A percentile compares a stretch with the other conserved stretches of the same genome.
Conservation (phyloP, 2,888 invertebrate species). For the Halictus quadricinctus region DNA sequence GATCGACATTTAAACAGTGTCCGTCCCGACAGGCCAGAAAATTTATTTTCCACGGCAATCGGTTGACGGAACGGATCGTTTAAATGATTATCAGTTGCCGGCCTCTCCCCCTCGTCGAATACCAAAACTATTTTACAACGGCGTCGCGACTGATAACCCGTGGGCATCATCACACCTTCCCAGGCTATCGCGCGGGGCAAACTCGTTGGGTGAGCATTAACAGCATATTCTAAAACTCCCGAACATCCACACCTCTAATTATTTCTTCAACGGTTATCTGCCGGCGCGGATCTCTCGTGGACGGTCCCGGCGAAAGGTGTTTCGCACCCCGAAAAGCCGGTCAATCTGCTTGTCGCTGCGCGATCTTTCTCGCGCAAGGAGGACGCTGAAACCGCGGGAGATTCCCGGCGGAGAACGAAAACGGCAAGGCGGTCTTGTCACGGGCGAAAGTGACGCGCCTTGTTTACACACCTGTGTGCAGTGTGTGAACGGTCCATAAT, state of each 20-base stretch:
- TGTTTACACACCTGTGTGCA: slow-evolving; percentile 76
- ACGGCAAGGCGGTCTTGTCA: slow-evolving; percentile 57
- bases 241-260: slow-evolving; percentile 47
- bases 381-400: slow-evolving; percentile 28
- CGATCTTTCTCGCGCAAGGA: slow-evolving; percentile 35
- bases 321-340: slow-evolving; percentile 22
- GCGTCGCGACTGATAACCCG: slow-evolving; percentile 19
- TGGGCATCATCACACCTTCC: background rate
- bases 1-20: background rate
- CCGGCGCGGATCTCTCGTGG: slow-evolving; percentile 28
- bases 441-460: slow-evolving; percentile 69
- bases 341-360: slow-evolving; percentile 36
- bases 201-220: slow-evolving; percentile 11
- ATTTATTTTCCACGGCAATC: background rate
- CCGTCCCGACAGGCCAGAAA: background rate
- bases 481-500: slow-evolving; percentile 60
- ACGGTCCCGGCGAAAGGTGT: slow-evolving; percentile 23
- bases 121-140: slow-evolving; percentile 17
- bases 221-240: slow-evolving; percentile 13
- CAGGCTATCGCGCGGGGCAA: slow-evolving; percentile 20
- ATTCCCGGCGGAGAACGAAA: slow-evolving; percentile 21
- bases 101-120: background rate
- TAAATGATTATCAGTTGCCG: slow-evolving; percentile 10
- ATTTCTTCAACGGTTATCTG: slow-evolving; percentile 45
- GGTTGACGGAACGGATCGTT: background rate